Percentiles rank a stretch among this genome's conserved stretches.
Evolutionary conservation across 2,113 vertebrate species (phyloP).

Genomic region (Chaetodon auriga): DNA sequence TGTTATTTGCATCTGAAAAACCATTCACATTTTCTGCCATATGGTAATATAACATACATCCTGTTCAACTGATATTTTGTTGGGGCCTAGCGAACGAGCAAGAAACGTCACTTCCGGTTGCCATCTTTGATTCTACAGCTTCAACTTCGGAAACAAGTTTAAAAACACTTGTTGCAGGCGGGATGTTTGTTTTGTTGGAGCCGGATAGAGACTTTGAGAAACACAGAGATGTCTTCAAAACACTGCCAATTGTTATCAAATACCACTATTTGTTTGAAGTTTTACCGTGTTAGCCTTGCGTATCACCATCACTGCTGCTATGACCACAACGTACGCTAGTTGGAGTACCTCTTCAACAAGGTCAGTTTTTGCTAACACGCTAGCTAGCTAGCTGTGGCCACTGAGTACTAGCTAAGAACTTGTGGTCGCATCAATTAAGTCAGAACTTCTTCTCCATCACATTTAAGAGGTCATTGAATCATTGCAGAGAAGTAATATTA

Average conservation of each 20-base stretch:
- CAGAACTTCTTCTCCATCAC: neutral
- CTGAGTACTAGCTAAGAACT: neutral
- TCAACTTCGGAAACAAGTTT: too few species aligned
- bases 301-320: neutral
- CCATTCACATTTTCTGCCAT: too few species aligned
- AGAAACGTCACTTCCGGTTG: neutral
- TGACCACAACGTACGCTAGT: neutral
- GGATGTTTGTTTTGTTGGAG: neutral
- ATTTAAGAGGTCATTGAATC: too few species aligned
- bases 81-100: neutral
- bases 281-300: neutral
- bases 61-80: too few species aligned
- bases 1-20: neutral
- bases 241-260: neutral
- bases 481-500: neutral
- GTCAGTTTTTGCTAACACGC: neutral
- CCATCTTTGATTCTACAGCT: neutral
- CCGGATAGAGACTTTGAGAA: too few species aligned
- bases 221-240: neutral
- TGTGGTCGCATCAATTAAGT: neutral
- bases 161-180: neutral
- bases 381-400: neutral
- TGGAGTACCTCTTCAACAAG: too few species aligned
- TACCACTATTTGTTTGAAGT: neutral
- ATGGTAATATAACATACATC: too few species aligned